phyloP scores from a whole-genome alignment of 1,140 invertebrate genomes.

The Phymorhynchus buccinoides region DNA sequence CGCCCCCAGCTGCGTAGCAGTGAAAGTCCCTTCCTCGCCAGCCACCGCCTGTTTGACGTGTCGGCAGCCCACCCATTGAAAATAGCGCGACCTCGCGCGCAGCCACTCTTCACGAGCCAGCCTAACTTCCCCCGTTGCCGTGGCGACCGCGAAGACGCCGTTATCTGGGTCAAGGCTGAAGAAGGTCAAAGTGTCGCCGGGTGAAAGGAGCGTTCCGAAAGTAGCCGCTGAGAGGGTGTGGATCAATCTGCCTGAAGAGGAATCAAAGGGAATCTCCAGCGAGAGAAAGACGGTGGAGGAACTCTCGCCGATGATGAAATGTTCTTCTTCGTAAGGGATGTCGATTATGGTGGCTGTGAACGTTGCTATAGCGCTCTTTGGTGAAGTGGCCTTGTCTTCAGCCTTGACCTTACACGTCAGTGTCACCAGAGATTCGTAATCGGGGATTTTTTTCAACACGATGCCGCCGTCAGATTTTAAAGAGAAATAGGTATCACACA shows the following conservation, averaged over 20 bases:
- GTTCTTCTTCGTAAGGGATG: not conserved
- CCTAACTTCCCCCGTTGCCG: slow-evolving; percentile 9
- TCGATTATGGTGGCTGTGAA: slow-evolving; percentile 34
- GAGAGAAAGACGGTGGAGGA: slow-evolving; percentile 7
- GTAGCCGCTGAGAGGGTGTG: slow-evolving; percentile 20
- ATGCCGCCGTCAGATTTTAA: not conserved
- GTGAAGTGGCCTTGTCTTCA: slow-evolving; percentile 19
- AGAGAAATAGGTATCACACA: not conserved
- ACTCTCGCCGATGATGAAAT: not conserved
- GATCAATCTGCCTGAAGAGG: not conserved
- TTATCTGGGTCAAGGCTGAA: slow-evolving; percentile 8
- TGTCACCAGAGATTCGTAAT: not conserved
- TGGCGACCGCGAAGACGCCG: slow-evolving; percentile 30
- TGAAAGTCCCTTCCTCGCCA: not conserved
- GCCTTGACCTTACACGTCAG: slow-evolving; percentile 3
- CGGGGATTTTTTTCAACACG: not conserved
- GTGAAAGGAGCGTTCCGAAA: slow-evolving; percentile 6
- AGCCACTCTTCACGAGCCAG: not conserved
- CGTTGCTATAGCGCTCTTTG: slow-evolving; percentile 14
- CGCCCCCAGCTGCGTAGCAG: slow-evolving; percentile 18
- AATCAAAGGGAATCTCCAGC: slow-evolving; percentile 35
- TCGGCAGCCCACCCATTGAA: slow-evolving; percentile 37
- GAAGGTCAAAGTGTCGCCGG: not conserved
- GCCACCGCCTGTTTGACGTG: not conserved
- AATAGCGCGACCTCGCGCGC: slow-evolving; percentile 23